Base-by-base conservation (phyloP, 2,113 vertebrate genomes). In the Pholis gunnellus region DNA sequence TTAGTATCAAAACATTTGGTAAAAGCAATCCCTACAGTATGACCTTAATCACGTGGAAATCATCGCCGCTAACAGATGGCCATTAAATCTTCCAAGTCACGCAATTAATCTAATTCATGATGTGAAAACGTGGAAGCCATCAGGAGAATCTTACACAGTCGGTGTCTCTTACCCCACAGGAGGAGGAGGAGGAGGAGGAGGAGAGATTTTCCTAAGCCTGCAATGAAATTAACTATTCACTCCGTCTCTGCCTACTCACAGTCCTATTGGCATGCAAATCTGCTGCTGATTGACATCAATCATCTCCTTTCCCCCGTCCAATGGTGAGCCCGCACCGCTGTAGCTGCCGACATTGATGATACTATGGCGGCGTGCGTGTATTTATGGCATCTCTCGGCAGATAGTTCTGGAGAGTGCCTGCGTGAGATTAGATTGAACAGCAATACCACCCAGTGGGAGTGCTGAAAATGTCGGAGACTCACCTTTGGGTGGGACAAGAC, bases 371-470 rank as follows among this genome's bases (percentile, higher is more conserved):
- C 65, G 54, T 69, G 63, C 60, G 54, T 66, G 79, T 75, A 25
- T 88, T 69, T 59, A 72, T 79, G 68, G 36, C 68, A 54, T 63
- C n/a, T 68, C 31, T 70, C 36, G 66, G 74, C 34, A 40, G 64
- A 61, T 6, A 69, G 75, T 73, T 40, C n/a, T 56, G 46, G 66
- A 25, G 48, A 65, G 31, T 78, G 63, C 5, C 5, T 34, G 6
- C 42, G 72, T 54, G 66, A 65, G 78, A 91, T 91, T 89, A 66
- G 64, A 91, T 82, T 78, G 79, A 86, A 89, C 69, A 74, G 79
- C 84, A 92, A 91, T 93, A 84, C 72, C 50, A 86, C n/a, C 88
- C 89, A 94, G 94, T 91, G 84, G 85, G 89, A 60, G 31, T 68
- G 44, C 64, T 65, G 63, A 48, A 82, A 91, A 91, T 90, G 91